A percentile compares a stretch with the other conserved stretches of the same genome.
phyloP scores from a whole-genome alignment of 2,797 vertebrate species.

The Ammospiza maritima region DNA sequence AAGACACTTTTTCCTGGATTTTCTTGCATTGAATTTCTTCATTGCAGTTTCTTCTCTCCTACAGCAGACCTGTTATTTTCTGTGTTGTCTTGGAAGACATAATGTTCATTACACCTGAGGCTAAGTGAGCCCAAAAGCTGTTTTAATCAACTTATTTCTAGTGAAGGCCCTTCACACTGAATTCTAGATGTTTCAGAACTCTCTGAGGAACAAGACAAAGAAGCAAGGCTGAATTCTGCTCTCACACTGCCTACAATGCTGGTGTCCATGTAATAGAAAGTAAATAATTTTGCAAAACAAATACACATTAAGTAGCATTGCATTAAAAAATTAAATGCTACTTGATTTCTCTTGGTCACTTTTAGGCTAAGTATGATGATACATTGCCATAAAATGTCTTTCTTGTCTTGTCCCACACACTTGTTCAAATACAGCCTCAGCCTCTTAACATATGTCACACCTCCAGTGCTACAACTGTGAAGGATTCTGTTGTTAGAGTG shows the following conservation, averaged over 20 bases:
- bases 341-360: neutral
- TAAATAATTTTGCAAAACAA: neutral
- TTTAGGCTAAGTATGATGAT: neutral
- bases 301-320: neutral
- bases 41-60: neutral
- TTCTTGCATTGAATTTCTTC: neutral
- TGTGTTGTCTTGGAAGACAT: neutral
- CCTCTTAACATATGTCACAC: neutral
- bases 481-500: neutral
- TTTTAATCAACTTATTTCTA: neutral
- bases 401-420: neutral
- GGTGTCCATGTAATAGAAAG: neutral
- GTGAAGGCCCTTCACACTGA: neutral
- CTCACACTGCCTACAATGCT: neutral
- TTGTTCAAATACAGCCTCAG: neutral
- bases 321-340: neutral
- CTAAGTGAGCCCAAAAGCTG: neutral
- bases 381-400: neutral
- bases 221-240: neutral
- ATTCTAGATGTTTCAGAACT: neutral
- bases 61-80: neutral
- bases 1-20: neutral
- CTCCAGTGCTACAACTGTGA: neutral
- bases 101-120: neutral
- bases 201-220: neutral